phyloP scores from a whole-genome alignment of 2,113 vertebrate species.

The Progne subis region DNA sequence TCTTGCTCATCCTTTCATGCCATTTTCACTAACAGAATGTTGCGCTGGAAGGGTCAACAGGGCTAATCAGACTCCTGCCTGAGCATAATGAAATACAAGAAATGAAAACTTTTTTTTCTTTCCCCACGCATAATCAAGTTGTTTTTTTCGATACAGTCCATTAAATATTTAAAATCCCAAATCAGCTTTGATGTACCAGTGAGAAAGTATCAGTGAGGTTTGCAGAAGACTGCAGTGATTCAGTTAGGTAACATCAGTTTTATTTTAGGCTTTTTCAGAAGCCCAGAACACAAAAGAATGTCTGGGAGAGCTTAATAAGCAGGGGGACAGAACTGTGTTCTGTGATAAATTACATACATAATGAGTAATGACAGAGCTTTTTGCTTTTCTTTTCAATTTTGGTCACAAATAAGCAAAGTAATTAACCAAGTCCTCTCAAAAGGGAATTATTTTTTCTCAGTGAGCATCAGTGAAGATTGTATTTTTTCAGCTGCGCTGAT shows the following conservation, averaged over 20 bases:
- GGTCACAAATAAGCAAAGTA: conserved; percentile 54
- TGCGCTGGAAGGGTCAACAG: background rate
- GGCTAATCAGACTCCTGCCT: background rate
- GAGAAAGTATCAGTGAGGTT: background rate
- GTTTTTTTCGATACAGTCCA: background rate
- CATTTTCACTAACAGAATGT: background rate
- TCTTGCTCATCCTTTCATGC: background rate
- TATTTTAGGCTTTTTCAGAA: conserved; percentile 37
- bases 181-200: background rate
- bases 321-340: background rate
- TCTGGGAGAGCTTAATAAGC: conserved; percentile 49
- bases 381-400: conserved; percentile 52
- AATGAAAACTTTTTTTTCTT: background rate
- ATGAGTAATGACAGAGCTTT: conserved; percentile 53
- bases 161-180: background rate
- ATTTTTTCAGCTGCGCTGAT: conserved; percentile 58
- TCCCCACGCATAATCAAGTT: background rate
- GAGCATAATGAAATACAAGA: background rate
- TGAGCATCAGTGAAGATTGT: conserved; percentile 40
- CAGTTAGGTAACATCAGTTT: conserved; percentile 1
- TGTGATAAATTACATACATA: conserved; percentile 51
- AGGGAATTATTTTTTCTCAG: background rate
- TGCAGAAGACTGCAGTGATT: background rate
- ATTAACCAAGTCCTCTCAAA: conserved; percentile 47
- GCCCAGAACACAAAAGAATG: conserved; percentile 45